phyloP scores from a whole-genome alignment of 2,888 invertebrate genomes.

The Meghimatium bilineatum region DNA sequence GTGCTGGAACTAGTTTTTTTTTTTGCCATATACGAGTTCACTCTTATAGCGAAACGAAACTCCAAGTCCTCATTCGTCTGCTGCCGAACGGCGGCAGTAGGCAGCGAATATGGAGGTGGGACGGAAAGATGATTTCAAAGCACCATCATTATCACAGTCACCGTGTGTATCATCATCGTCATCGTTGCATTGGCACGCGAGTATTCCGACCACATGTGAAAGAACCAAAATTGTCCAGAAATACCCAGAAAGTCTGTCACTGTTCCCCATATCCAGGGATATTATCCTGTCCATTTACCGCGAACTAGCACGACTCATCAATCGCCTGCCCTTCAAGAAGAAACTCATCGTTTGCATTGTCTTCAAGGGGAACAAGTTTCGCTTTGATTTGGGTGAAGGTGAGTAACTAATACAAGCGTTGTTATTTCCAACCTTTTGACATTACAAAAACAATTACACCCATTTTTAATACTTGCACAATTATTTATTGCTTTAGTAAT shows the following conservation, averaged over 20 bases:
- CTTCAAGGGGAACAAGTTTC: constrained; percentile 55
- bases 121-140: not conserved
- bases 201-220: constrained; percentile 38
- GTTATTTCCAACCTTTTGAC: not conserved
- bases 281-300: constrained; percentile 50
- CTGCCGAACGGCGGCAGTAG: constrained; percentile 40
- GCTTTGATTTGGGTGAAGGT: constrained; percentile 60
- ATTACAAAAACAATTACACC: too few relatives aligned
- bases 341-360: constrained; percentile 56
- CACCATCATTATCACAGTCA: not conserved
- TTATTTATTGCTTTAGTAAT: too few relatives aligned
- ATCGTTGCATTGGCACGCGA: constrained; percentile 32
- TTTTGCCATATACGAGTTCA: not conserved
- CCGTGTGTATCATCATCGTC: not conserved
- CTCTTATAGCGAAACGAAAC: constrained; percentile 16
- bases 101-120: constrained; percentile 39
- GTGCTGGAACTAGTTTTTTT: constrained; percentile 18
- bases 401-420: constrained; percentile 39
- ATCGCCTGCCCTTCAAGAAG: constrained; percentile 54
- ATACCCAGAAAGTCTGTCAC: constrained; percentile 41
- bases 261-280: constrained; percentile 54
- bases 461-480: too few relatives aligned
- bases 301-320: constrained; percentile 53
- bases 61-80: constrained; percentile 11
- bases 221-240: constrained; percentile 13